Evolutionary conservation across 30 jellyfish, hydroid and myxozoan species (phyloP).

Genomic region (Pelagia noctiluca): DNA sequence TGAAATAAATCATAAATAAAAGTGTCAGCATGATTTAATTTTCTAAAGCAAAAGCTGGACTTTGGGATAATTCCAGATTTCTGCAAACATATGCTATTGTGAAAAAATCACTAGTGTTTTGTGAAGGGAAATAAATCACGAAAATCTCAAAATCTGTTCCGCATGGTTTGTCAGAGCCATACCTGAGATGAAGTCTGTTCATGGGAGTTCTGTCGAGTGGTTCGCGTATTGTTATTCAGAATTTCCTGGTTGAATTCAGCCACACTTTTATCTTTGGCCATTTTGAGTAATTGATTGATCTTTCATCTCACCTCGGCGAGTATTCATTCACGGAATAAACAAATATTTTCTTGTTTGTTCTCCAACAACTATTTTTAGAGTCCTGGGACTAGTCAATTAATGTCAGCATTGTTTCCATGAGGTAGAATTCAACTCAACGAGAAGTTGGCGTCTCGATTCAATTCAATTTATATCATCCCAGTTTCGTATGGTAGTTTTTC

Average conservation of each 20-base stretch:
- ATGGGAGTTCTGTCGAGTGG: conserved; percentile 56
- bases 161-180: conserved; percentile 46
- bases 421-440: conserved; percentile 29
- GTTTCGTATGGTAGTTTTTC: too few species aligned
- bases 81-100: conserved; percentile 57
- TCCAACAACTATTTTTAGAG: conserved; percentile 32
- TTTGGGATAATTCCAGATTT: conserved; percentile 60
- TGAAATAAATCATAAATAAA: conserved; percentile 7
- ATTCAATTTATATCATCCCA: not conserved
- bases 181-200: conserved; percentile 71
- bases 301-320: conserved; percentile 17
- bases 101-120: not conserved
- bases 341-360: conserved; percentile 9
- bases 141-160: conserved; percentile 35
- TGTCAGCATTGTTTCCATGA: conserved; percentile 63
- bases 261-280: conserved; percentile 66
- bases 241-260: conserved; percentile 67
- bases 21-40: conserved; percentile 44
- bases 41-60: conserved; percentile 9
- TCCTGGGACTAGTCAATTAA: conserved; percentile 78
- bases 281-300: not conserved
- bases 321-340: not conserved
- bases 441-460: not conserved
- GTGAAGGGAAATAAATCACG: not conserved
- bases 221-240: conserved; percentile 47